phyloP scores from a whole-genome alignment of 2,113 vertebrate species.

The Clupea harengus region DNA sequence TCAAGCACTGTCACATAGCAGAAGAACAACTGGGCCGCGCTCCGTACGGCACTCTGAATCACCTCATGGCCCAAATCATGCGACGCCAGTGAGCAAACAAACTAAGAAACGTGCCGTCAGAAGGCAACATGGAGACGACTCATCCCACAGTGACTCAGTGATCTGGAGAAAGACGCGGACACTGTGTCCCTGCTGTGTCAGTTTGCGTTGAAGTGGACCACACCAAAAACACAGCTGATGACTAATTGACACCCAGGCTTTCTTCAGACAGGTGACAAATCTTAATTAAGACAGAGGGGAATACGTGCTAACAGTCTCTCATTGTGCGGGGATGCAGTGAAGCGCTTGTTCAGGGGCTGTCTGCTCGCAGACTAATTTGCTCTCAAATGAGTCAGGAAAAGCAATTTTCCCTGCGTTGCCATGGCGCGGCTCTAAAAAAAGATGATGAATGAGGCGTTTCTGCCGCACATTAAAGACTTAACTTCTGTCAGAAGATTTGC shows the following conservation, averaged over 20 bases:
- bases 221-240: neutral
- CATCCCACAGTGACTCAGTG: neutral
- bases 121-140: neutral
- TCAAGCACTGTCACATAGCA: neutral
- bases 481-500: constrained; percentile 16
- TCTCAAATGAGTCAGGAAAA: constrained; percentile 45
- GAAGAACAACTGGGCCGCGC: neutral
- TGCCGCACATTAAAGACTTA: constrained; percentile 11
- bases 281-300: constrained; percentile 40
- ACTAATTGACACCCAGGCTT: constrained; percentile 30
- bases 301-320: constrained; percentile 16
- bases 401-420: constrained; percentile 29
- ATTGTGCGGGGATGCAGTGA: neutral
- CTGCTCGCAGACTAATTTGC: constrained; percentile 38
- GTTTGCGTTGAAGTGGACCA: neutral
- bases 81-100: neutral
- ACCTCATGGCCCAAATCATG: neutral
- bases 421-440: constrained; percentile 17
- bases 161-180: neutral
- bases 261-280: constrained; percentile 33
- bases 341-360: constrained; percentile 25
- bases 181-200: neutral
- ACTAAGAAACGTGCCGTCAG: neutral
- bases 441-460: constrained; percentile 9
- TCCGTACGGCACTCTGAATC: neutral